Percentiles rank a stretch among this genome's conserved stretches.
phyloP scores from a whole-genome alignment of 2,113 vertebrate species.

The Chaetorhynchus papuensis region DNA sequence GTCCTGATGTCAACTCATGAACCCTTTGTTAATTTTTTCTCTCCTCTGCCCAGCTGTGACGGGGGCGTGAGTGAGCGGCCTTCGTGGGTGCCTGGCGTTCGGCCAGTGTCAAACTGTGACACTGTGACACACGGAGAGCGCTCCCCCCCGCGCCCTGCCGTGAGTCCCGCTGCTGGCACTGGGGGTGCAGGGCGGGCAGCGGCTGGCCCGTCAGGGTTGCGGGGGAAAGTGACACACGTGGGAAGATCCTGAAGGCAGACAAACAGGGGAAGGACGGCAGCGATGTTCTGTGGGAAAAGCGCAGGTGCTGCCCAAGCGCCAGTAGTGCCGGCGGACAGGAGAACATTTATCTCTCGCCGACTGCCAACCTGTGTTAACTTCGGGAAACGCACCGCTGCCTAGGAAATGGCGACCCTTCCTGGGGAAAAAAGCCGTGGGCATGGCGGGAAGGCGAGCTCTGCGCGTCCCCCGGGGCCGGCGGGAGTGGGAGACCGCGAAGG shows the following conservation, averaged over 20 bases:
- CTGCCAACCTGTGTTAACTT: background rate
- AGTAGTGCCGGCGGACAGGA: fast-evolving
- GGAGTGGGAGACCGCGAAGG: too few species aligned
- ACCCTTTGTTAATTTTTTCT: background rate
- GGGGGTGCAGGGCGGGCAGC: fast-evolving
- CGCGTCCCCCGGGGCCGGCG: fast-evolving
- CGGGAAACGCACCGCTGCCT: too few species aligned
- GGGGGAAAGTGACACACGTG: background rate
- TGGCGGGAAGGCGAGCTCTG: background rate
- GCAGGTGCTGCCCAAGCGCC: background rate
- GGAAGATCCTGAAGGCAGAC: too few species aligned
- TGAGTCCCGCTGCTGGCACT: fast-evolving
- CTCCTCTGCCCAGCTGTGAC: background rate
- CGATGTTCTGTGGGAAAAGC: fast-evolving
- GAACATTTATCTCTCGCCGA: too few species aligned
- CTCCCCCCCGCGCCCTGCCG: fast-evolving
- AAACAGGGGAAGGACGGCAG: fast-evolving
- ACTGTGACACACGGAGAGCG: fast-evolving
- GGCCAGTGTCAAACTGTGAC: background rate
- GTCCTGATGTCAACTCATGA: background rate
- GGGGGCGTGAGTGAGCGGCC: background rate
- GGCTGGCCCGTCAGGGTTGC: fast-evolving
- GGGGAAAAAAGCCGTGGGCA: too few species aligned
- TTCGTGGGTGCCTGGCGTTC: background rate
- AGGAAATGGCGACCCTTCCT: background rate